Evolutionary conservation across 1,140 invertebrate species (phyloP).

Genomic region (Calephelis virginiensis): DNA sequence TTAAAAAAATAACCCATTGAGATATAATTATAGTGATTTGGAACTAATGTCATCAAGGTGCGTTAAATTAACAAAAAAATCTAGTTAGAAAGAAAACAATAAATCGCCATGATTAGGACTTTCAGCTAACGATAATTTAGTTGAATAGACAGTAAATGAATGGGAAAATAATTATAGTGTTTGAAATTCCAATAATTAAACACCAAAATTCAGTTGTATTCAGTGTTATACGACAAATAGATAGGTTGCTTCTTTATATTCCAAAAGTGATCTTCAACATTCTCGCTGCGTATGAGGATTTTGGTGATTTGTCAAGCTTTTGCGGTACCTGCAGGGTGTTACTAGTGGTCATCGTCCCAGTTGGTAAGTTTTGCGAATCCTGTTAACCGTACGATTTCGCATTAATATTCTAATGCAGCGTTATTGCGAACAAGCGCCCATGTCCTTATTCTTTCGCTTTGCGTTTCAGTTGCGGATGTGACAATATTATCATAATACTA

Average conservation of each 20-base stretch:
- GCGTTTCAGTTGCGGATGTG: constrained; percentile 27
- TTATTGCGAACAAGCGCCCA: constrained; percentile 55
- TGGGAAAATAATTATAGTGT: no score
- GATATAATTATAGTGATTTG: no score
- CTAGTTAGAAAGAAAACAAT: no score
- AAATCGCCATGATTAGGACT: no score
- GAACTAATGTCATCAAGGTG: no score
- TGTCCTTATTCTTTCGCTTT: constrained; percentile 35
- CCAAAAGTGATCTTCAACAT: not conserved
- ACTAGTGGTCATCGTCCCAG: constrained; percentile 63
- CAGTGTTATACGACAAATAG: no score
- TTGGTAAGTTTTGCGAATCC: constrained; percentile 70
- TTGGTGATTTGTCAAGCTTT: constrained; percentile 36
- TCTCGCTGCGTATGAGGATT: constrained; percentile 14
- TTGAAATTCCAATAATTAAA: no score
- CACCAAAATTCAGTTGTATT: no score
- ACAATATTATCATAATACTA: constrained; percentile 25
- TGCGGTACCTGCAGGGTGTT: constrained; percentile 38
- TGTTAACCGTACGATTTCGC: constrained; percentile 63
- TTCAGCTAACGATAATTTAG: no score
- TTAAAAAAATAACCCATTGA: not conserved
- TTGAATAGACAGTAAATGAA: no score
- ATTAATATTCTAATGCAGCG: constrained; percentile 68
- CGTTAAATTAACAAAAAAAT: no score
- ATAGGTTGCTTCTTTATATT: no score